A percentile compares a stretch with the other conserved stretches of the same genome.
phyloP scores from a whole-genome alignment of 1,140 invertebrate species.

The Dendrolimus kikuchii region DNA sequence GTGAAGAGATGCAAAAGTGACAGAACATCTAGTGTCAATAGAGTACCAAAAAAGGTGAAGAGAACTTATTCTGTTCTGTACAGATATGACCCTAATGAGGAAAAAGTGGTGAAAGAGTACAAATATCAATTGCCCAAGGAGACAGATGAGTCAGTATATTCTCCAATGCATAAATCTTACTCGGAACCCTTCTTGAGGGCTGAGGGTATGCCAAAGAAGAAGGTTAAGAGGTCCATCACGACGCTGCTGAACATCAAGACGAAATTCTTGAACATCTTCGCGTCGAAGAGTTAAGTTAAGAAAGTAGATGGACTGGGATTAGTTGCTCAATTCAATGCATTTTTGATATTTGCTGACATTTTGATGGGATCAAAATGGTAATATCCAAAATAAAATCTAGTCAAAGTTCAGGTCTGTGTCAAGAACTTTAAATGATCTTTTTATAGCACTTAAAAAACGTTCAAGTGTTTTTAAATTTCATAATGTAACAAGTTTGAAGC shows the following conservation, averaged over 20 bases:
- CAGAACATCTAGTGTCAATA: slow-evolving; percentile 34
- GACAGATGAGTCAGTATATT: slow-evolving; percentile 14
- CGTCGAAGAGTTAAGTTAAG: slow-evolving; percentile 51
- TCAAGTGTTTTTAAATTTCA: too few relatives aligned
- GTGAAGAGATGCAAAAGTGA: slow-evolving; percentile 64
- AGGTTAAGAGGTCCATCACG: slow-evolving; percentile 61
- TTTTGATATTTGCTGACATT: slow-evolving; percentile 31
- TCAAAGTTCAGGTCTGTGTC: slow-evolving; percentile 15
- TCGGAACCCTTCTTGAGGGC: slow-evolving; percentile 55
- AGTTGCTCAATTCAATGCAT: slow-evolving; percentile 67
- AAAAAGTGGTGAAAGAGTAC: slow-evolving; percentile 62
- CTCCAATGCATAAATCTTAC: slow-evolving; percentile 41
- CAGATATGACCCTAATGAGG: slow-evolving; percentile 58
- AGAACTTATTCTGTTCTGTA: slow-evolving; percentile 64
- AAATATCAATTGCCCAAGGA: slow-evolving; percentile 55
- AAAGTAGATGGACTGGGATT: slow-evolving; percentile 22
- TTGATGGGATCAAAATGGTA: slow-evolving; percentile 17
- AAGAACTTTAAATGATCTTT: not conserved
- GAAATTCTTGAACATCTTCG: slow-evolving; percentile 60
- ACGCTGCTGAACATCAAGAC: slow-evolving; percentile 61
- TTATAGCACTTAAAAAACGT: too few relatives aligned
- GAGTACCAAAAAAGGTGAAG: slow-evolving; percentile 54
- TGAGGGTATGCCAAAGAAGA: slow-evolving; percentile 53
- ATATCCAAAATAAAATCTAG: slow-evolving; percentile 18
- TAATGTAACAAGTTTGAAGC: too few relatives aligned